Base-by-base conservation (phyloP, 2,888 invertebrate genomes). In the Microctonus hyperodae region DNA sequence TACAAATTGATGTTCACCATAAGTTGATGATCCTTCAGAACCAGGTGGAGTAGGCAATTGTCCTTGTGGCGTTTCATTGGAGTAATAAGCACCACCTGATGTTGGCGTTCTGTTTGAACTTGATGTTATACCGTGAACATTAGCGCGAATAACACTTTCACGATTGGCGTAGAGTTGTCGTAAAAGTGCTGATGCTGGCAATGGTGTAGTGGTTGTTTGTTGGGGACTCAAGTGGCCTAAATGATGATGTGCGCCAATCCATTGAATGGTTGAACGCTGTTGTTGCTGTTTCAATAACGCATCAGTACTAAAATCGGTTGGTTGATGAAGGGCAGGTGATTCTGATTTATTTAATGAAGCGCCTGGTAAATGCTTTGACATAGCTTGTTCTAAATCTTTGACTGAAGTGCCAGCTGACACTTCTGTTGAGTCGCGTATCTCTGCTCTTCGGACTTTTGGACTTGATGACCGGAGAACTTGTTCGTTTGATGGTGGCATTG, bases 121-220 rank as follows among this genome's bases (percentile, higher is more conserved):
- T 67, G 86, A 86, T 4, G 86, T 86, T 65, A 86, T 87, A 3
- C 88, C 88, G 72, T 88, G 88, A 7, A 90, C 94, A 76, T 95
- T 96, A 33, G 96, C 96, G 35, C 97, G 88, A 74, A 97, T 97
- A 13, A 97, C 97, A 80, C 96, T 96, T 84, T 97, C 97, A 53
- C 97, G 88, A 80, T 95, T 97, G 0, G 81, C 83, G 82, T 97
- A 97, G 1, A 97, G 87, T 81, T 96, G 96, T 28, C 97, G 87
- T 9, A 97, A 85, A 22, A 97, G 87, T 0, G 96, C 95, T 0
- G 97, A 94, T 0, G 97, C 96, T 0, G 97, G 95, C 70, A 96
- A 89, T 0, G 88, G 87, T 0, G 89, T 87, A 13, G 78, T 86
- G 85, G 74, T 88, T 79, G 59, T 86, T 77, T 89, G 91, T 76